Conservation (phyloP, 2,888 invertebrate species). For the Apamea anceps region DNA sequence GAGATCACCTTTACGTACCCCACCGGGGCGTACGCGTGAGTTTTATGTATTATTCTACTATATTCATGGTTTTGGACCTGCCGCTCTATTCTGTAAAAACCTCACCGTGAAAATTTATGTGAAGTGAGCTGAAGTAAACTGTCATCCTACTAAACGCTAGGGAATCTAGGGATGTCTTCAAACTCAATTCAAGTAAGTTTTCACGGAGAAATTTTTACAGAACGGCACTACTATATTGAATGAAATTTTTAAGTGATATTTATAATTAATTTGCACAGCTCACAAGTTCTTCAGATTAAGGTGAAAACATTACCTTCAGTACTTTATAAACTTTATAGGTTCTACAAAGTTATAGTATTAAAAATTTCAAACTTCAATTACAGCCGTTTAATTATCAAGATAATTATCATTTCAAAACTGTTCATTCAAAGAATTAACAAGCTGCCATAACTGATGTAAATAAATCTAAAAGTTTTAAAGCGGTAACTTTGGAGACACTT, state of each 20-base stretch:
- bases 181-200: too few species aligned
- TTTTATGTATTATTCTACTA: not conserved
- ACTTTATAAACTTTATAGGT: not conserved
- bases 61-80: not conserved
- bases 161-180: not conserved
- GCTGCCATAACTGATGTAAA: constrained; percentile 12
- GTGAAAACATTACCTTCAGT: not conserved
- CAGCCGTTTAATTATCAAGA: constrained; percentile 8
- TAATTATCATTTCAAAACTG: not conserved
- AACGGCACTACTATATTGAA: not conserved
- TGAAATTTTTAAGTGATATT: not conserved
- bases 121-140: not conserved
- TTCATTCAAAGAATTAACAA: constrained; percentile 25
- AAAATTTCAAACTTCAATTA: not conserved
- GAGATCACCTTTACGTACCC: not conserved
- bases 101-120: not conserved
- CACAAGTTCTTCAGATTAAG: not conserved
- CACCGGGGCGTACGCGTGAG: not conserved
- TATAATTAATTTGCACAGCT: not conserved
- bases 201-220: not conserved
- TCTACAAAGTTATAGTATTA: not conserved
- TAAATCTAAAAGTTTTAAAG: constrained; percentile 20
- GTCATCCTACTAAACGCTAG: not conserved
- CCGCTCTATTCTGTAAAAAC: not conserved
- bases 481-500: constrained; percentile 9